Evolutionary conservation across 1,140 invertebrate species (phyloP).

Genomic region (Metopolophium dirhodum): DNA sequence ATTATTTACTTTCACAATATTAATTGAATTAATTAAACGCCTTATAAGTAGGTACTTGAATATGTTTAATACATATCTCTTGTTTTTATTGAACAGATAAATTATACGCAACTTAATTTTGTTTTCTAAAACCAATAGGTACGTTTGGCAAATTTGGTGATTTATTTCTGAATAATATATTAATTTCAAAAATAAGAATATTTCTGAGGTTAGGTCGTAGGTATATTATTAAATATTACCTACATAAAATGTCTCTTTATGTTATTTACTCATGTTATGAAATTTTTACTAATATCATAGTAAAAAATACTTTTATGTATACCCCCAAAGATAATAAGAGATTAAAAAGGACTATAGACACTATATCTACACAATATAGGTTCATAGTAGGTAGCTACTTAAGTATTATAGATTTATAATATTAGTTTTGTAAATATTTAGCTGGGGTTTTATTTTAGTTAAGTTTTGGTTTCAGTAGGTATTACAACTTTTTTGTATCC

Average conservation of each 20-base stretch:
- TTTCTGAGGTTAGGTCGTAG: neutral
- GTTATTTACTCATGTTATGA: neutral
- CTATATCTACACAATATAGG: neutral
- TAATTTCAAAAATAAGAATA: neutral
- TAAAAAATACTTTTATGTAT: neutral
- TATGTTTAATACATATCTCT: too few relatives aligned
- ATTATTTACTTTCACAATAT: neutral
- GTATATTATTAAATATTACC: neutral
- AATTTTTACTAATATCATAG: neutral
- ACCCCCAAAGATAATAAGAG: neutral
- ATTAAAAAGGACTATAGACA: neutral
- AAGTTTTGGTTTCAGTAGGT: neutral
- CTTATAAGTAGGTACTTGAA: neutral
- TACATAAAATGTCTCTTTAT: neutral
- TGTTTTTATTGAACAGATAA: too few relatives aligned
- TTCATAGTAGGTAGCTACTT: neutral
- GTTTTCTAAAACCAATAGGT: neutral
- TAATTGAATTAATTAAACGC: neutral
- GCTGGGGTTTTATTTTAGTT: neutral
- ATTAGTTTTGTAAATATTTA: neutral
- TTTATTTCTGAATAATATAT: neutral
- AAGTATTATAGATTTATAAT: neutral
- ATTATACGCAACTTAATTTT: neutral
- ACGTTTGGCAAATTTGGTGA: neutral
- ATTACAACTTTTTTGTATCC: neutral